Conservation (phyloP, 2,888 invertebrate genomes). For the Macaria notata region DNA sequence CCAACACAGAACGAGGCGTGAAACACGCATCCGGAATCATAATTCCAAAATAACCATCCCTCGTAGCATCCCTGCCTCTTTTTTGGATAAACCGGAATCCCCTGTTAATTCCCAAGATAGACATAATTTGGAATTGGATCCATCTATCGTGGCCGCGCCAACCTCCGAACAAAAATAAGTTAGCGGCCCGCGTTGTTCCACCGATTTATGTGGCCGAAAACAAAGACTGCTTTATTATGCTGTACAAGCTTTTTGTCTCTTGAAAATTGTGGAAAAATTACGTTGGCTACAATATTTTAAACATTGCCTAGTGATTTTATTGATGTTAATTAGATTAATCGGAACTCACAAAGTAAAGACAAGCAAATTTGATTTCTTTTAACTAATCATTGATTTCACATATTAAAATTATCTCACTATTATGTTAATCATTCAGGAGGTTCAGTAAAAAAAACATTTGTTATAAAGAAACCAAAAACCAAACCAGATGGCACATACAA, state of each 20-base stretch:
- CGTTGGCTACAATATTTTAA: neutral
- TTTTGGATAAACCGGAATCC: conserved; percentile 81
- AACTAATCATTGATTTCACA: too few relatives aligned
- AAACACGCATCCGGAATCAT: conserved; percentile 82
- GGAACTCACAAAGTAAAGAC: too few relatives aligned
- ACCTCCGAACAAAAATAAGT: conserved; percentile 79
- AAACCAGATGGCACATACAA: too few relatives aligned
- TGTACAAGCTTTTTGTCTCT: conserved; percentile 45
- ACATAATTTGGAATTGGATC: conserved; percentile 84
- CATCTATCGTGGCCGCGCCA: conserved; percentile 76
- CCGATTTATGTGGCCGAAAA: conserved; percentile 73
- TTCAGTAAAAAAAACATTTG: too few relatives aligned
- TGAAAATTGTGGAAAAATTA: conserved; percentile 32
- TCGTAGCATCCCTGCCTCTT: conserved; percentile 52
- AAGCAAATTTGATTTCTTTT: too few relatives aligned
- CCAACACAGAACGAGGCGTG: conserved; percentile 73
- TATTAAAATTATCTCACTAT: too few relatives aligned
- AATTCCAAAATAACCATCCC: conserved; percentile 79
- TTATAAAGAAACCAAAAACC: too few relatives aligned
- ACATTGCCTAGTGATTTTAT: too few relatives aligned
- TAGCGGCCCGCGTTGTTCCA: conserved; percentile 55
- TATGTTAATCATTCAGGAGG: too few relatives aligned
- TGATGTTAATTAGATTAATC: too few relatives aligned
- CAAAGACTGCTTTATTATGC: conserved; percentile 53
- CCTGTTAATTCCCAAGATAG: conserved; percentile 83